Percentiles rank a stretch among this genome's conserved stretches.
phyloP scores from a whole-genome alignment of 1,140 invertebrate species.

The Nebria ingens region DNA sequence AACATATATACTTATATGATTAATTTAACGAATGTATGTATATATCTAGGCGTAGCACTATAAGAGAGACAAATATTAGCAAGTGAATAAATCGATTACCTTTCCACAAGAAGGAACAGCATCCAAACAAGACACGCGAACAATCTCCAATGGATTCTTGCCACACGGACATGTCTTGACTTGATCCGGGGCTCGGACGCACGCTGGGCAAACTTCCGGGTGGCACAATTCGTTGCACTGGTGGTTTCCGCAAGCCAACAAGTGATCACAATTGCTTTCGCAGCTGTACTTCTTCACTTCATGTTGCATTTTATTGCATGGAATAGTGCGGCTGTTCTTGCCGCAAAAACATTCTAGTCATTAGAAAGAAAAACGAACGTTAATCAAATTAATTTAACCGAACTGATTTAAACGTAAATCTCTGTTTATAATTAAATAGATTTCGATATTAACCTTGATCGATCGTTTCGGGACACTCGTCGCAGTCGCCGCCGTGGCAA shows the following conservation, averaged over 20 bases:
- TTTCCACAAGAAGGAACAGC: slow-evolving; percentile 77
- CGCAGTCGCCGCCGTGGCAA: slow-evolving; percentile 62
- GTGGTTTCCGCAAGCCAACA: slow-evolving; percentile 61
- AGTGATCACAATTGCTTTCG: slow-evolving; percentile 50
- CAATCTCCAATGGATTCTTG: slow-evolving; percentile 44
- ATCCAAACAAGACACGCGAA: slow-evolving; percentile 65
- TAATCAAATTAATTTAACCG: no score
- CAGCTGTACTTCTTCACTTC: slow-evolving; percentile 43
- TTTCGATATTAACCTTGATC: neutral
- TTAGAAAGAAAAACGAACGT: no score
- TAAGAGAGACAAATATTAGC: neutral
- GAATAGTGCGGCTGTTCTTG: slow-evolving; percentile 34
- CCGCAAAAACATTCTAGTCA: slow-evolving; percentile 15
- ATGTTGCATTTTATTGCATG: slow-evolving; percentile 36
- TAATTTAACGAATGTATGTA: neutral
- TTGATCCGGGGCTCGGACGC: slow-evolving; percentile 48
- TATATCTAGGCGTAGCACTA: neutral
- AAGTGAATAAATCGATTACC: slow-evolving; percentile 18
- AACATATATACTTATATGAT: slow-evolving; percentile 5
- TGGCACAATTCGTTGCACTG: slow-evolving; percentile 60
- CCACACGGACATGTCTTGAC: slow-evolving; percentile 80
- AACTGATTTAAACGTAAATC: neutral
- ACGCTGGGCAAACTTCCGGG: slow-evolving; percentile 46
- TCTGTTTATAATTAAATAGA: neutral
- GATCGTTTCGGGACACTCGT: slow-evolving; percentile 11